phyloP scores from a whole-genome alignment of 2,113 vertebrate genomes.

The Gymnorhina tibicen region DNA sequence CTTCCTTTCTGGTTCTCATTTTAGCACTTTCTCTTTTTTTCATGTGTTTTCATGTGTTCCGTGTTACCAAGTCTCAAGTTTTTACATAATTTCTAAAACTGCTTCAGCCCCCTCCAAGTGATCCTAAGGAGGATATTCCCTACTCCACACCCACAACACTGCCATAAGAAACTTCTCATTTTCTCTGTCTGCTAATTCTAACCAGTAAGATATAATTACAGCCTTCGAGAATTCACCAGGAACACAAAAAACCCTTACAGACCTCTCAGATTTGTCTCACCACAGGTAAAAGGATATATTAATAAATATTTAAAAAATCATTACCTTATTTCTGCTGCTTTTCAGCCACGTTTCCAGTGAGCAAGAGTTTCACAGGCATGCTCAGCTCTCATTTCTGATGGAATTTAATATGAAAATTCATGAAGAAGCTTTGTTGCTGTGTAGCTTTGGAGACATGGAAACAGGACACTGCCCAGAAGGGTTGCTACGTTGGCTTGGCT shows the following conservation, averaged over 20 bases:
- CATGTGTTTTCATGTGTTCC: background rate
- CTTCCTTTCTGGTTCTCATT: background rate
- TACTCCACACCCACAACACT: background rate
- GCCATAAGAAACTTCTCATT: background rate
- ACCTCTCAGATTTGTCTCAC: background rate
- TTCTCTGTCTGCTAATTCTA: background rate
- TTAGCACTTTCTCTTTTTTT: background rate
- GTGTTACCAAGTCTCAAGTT: background rate
- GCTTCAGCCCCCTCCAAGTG: background rate
- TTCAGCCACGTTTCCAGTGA: background rate
- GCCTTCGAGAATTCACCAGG: background rate
- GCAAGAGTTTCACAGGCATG: background rate
- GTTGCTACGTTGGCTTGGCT: rapidly evolving
- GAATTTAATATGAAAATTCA: background rate
- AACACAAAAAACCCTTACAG: background rate
- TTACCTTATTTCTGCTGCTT: background rate
- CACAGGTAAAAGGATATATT: background rate
- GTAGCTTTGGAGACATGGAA: background rate
- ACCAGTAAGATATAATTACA: background rate
- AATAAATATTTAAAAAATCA: background rate
- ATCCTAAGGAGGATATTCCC: background rate
- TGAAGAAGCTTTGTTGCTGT: background rate
- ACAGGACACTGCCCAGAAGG: rapidly evolving
- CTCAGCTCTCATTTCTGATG: background rate
- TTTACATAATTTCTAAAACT: background rate